phyloP scores from a whole-genome alignment of 2,797 vertebrate species.

The Furcifer pardalis region DNA sequence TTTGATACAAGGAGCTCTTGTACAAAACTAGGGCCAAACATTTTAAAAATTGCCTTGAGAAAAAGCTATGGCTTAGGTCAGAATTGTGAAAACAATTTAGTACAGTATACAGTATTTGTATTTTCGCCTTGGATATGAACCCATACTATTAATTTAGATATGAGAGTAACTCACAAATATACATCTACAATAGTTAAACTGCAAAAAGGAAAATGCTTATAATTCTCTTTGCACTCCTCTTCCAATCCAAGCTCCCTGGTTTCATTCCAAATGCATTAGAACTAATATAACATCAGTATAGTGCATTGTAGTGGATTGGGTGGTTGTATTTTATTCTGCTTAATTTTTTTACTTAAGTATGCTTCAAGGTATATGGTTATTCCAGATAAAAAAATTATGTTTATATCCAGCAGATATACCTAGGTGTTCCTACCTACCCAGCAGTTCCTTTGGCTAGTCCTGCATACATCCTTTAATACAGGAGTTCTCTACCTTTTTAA shows the following conservation, averaged over 20 bases:
- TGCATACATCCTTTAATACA: background rate
- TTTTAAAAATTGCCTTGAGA: too few species aligned
- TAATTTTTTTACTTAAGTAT: background rate
- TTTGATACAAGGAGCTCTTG: too few species aligned
- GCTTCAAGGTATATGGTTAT: background rate
- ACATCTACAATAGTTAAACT: background rate
- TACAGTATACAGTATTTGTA: too few species aligned
- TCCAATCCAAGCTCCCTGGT: background rate
- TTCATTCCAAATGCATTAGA: background rate
- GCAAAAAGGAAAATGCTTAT: background rate
- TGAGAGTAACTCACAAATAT: background rate
- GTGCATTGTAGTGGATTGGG: background rate
- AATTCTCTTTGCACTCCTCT: background rate
- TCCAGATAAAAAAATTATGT: background rate
- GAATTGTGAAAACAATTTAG: background rate
- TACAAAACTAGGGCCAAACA: too few species aligned
- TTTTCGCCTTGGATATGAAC: background rate
- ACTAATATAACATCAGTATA: background rate
- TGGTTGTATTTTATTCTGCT: background rate
- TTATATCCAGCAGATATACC: background rate
- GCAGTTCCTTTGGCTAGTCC: background rate
- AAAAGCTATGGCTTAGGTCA: background rate
- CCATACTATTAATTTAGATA: background rate
- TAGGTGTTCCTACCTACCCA: background rate
- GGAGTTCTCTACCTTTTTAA: too few species aligned